These are phyloP conservation scores for Melangyna quadrimaculata DNA, from an alignment of 2,888 invertebrate species.

Conservation along the genomic window DNA sequence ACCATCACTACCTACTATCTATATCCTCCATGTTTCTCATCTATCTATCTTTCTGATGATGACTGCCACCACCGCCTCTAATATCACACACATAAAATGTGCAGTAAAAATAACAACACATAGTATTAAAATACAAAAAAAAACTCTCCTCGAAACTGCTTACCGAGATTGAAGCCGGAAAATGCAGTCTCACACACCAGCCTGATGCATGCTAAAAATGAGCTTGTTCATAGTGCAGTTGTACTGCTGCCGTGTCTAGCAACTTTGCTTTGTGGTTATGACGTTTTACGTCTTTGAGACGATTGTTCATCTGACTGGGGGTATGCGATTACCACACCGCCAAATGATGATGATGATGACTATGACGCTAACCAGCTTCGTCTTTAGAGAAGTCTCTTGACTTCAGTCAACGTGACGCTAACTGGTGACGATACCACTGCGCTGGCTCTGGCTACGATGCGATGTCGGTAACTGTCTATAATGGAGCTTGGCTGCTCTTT, in stretches of 20 bases:
- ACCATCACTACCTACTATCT: background rate
- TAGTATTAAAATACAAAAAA: background rate
- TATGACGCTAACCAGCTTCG: constrained; percentile 40
- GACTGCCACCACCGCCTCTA: background rate
- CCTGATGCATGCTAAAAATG: background rate
- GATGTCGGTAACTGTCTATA: background rate
- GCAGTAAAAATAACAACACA: background rate
- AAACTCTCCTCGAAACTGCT: constrained; percentile 26
- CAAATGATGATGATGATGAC: constrained; percentile 41
- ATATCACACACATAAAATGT: constrained; percentile 54
- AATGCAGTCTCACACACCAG: constrained; percentile 40
- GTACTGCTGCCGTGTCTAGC: constrained; percentile 41
- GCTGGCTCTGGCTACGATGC: no score
- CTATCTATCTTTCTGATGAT: constrained; percentile 23
- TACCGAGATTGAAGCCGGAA: constrained; percentile 54
- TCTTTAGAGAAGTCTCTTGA: constrained; percentile 42
- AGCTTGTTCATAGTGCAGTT: constrained; percentile 16
- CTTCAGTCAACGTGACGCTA: constrained; percentile 61
- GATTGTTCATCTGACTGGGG: constrained; percentile 41
- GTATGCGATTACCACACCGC: constrained; percentile 63
- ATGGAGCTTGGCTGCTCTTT: background rate
- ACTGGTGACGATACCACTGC: constrained; percentile 45
- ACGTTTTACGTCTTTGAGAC: constrained; percentile 50
- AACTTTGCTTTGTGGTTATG: constrained; percentile 59
- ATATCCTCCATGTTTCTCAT: constrained; percentile 48